Conservation (phyloP, 2,797 vertebrate species). For the Carcharodon carcharias region DNA sequence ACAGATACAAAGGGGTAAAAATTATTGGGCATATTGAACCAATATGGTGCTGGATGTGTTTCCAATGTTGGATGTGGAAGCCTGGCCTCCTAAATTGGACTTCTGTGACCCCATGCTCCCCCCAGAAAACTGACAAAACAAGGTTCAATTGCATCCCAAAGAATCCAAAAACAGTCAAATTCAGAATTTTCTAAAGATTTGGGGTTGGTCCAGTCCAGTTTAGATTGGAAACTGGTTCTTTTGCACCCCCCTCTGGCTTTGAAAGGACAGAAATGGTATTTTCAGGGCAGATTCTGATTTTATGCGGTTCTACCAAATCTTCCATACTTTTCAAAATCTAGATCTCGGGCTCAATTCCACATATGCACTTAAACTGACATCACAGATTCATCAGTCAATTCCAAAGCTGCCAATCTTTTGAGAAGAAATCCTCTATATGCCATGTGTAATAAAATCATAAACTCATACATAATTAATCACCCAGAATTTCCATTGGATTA, state of each 20-base stretch:
- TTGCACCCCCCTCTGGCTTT: neutral
- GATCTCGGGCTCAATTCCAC: neutral
- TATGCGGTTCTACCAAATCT: neutral
- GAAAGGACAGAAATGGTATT: neutral
- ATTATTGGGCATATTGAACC: neutral
- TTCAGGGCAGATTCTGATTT: neutral
- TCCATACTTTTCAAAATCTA: neutral
- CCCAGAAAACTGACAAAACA: neutral
- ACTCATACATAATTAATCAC: neutral
- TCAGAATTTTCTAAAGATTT: neutral
- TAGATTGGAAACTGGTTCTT: neutral
- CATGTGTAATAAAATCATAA: neutral
- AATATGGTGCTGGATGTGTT: neutral
- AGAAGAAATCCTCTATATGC: neutral
- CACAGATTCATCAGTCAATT: neutral
- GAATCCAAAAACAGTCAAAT: neutral
- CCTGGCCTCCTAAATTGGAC: neutral
- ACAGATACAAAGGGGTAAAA: neutral
- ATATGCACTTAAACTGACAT: neutral
- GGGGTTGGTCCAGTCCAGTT: neutral
- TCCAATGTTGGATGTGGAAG: neutral
- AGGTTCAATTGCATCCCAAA: neutral
- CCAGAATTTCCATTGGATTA: neutral
- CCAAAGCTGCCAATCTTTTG: neutral
- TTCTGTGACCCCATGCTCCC: neutral